Evolutionary conservation across 2,888 invertebrate genomes (phyloP).

Genomic region (Spodoptera littoralis): DNA sequence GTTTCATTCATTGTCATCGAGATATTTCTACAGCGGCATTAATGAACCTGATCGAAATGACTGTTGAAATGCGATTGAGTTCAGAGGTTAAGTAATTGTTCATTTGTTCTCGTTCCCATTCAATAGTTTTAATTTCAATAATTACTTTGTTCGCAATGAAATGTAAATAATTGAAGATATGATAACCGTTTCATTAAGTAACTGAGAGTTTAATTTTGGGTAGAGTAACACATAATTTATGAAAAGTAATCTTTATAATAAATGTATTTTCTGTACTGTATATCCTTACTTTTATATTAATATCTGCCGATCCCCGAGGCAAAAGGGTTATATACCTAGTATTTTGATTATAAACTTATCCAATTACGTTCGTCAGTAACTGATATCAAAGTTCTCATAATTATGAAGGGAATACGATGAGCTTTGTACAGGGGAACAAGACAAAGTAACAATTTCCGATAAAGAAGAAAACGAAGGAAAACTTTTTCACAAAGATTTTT

Average conservation of each 20-base stretch:
- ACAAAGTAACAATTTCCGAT: constrained; percentile 17
- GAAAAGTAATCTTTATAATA: too few species aligned
- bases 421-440: constrained; percentile 11
- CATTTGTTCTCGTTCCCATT: constrained; percentile 5
- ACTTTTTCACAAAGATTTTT: neutral
- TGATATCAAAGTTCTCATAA: neutral
- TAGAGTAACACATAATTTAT: too few species aligned
- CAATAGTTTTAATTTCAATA: constrained; percentile 2
- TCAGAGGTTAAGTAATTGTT: constrained; percentile 13
- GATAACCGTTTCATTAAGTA: too few species aligned
- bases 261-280: too few species aligned
- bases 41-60: constrained; percentile 15
- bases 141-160: neutral
- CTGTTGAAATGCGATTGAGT: constrained; percentile 26
- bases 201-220: too few species aligned
- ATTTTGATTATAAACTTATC: neutral
- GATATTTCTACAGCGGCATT: constrained; percentile 25
- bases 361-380: constrained; percentile 7
- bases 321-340: neutral
- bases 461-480: constrained; percentile 9
- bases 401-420: constrained; percentile 9
- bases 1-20: constrained; percentile 32
- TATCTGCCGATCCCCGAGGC: too few species aligned
- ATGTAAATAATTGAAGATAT: too few species aligned
- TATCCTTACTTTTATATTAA: too few species aligned